Base-by-base conservation (phyloP, 2,113 vertebrate genomes). In the Perognathus longimembris region DNA sequence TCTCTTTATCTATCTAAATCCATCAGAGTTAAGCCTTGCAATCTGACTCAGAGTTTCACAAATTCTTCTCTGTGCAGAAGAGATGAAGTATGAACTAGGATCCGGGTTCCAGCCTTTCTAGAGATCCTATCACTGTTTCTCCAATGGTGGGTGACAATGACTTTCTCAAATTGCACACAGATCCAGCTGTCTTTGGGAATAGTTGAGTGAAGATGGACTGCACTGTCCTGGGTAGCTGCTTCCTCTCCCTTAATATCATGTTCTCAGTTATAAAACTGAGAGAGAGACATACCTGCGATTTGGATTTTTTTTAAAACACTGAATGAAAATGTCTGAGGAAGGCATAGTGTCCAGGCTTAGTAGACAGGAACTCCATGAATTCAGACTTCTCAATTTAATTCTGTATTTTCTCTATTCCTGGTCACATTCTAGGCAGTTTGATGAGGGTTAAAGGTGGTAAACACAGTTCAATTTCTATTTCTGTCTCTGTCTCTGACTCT, bases 81-180 rank as follows among this genome's bases (percentile, higher is more conserved):
- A 78, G n/a, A 50, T 32, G 38, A 38, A 81, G 50, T 14, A 7
- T 3, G 45, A 24, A 50, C 50, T n/a, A 28, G 38, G 26, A 30
- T 15, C 0, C 2, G 18, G 57, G 22, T 3, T 40, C 42, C 28
- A 67, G 67, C 3, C n/a, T 4, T 54, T 32, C 20, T 1, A 1
- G 11, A 3, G 36, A 8, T 66, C 21, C 26, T 1, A 9, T 1
- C 11, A 28, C 28, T 22, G 14, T 10, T 12, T 22, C 3, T 14
- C 18, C 2, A 4, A n/a, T 1, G 24, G 20, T 11, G 12, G 7
- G 2, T 17, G 0, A 4, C 15, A 30, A 0, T 14, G 10, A 45
- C 20, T 32, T 20, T 59, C 61, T 1, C 30, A 1, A 17, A 57
- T 32, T 9, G 61, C 26, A 54, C 40, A 54, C 11, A 17, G 5